phyloP scores from a whole-genome alignment of 2,113 vertebrate genomes.

The Diphyllodes magnificus region DNA sequence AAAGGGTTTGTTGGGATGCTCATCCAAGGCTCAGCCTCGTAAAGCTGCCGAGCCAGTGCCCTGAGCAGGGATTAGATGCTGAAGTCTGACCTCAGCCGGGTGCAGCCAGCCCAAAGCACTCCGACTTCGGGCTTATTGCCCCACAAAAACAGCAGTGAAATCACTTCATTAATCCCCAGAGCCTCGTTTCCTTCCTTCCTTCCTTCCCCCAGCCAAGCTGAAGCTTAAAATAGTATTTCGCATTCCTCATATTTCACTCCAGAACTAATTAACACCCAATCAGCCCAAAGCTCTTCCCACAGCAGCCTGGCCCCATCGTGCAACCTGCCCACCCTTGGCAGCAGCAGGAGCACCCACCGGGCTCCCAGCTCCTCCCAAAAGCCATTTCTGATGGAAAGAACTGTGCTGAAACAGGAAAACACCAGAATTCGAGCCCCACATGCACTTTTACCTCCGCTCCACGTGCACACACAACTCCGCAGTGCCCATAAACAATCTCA shows the following conservation, averaged over 20 bases:
- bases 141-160: constrained; percentile 22
- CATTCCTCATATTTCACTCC: not conserved
- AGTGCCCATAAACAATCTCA: not conserved
- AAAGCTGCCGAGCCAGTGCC: not conserved
- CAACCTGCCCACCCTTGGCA: not conserved
- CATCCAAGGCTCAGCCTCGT: not conserved
- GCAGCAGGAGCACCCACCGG: not conserved
- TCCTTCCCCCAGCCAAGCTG: constrained; percentile 18
- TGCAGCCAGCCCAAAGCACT: not conserved
- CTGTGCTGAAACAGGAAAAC: not conserved
- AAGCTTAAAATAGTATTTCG: constrained; percentile 36
- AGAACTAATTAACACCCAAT: not conserved
- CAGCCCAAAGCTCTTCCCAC: not conserved
- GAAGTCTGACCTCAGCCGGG: not conserved
- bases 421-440: not conserved
- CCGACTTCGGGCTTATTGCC: constrained; percentile 5
- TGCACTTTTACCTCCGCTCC: not conserved
- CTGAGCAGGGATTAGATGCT: not conserved
- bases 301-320: not conserved
- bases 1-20: not conserved
- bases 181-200: constrained; percentile 23
- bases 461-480: not conserved
- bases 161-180: constrained; percentile 31
- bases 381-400: not conserved
- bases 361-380: not conserved